Evolutionary conservation across 2,888 invertebrate genomes (phyloP), one percentile per base, ranked within the genome.

Genomic region (Tenthredo distinguenda): DNA sequence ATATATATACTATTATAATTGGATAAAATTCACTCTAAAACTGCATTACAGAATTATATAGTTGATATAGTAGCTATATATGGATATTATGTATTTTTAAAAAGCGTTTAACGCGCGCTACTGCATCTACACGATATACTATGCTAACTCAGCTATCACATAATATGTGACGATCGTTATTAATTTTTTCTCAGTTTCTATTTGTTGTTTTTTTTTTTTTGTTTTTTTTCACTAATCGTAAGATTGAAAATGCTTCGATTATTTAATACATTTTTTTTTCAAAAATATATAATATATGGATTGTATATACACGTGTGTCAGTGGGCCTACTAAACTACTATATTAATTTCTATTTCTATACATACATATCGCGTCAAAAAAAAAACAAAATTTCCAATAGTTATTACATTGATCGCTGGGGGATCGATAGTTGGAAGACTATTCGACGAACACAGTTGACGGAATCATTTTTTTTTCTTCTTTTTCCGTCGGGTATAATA

Each of bases 11-110:
- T 62, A n/a, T n/a, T 68, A 37, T 85, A 55, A 85, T 82, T 40
- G 43, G 58, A 86, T 68, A 72, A 74, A 76, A 77, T 72, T 74
- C 26, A 85, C 71, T 84, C 77, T 85, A 85, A 83, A 85, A 84
- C 79, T 86, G 72, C 84, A 85, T 85, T 58, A 58, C 58, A 21
- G 58, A 21, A 87, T 90, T 89, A 90, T 88, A 87, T 88, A 86
- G 87, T 88, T 88, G 90, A 91, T 88, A 89, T 89, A 21, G 55
- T 86, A 83, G 88, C 90, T 90, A 90, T 88, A 47, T 47, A 15
- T 37, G 5, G 15, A 88, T 89, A 90, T 91, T 91, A 92, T 91
- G 84, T 37, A 81, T 50, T 65, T 84, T 26, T 21, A 34, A 79
- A 72, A 58, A 58, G 21, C 58, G 58, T 74, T 43, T 84, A 21